Conservation (phyloP, 2,888 invertebrate species). For the Melanotus villosus region DNA sequence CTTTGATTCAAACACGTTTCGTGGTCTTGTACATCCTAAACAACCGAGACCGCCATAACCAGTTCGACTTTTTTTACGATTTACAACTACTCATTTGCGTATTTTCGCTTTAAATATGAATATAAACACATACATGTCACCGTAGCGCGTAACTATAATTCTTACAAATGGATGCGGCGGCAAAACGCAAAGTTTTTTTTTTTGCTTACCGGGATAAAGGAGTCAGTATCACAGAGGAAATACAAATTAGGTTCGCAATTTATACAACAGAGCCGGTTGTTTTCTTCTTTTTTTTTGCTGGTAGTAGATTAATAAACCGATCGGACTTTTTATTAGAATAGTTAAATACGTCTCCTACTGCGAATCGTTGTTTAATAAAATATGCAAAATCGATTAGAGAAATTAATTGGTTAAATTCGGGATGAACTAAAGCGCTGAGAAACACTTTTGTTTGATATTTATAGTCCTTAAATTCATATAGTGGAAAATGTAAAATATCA, state of each 20-base stretch:
- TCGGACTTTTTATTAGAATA: background rate
- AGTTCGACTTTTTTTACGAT: conserved; percentile 23
- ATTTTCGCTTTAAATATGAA: conserved; percentile 30
- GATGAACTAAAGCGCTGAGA: background rate
- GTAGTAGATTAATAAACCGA: background rate
- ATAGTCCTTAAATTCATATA: too few species aligned
- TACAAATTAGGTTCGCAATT: conserved; percentile 23
- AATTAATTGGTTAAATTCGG: background rate
- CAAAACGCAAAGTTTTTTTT: conserved; percentile 17
- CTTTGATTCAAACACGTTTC: conserved; percentile 34
- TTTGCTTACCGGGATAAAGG: too few species aligned
- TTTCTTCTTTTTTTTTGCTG: too few species aligned
- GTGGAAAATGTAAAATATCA: too few species aligned
- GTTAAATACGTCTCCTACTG: background rate
- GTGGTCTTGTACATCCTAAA: conserved; percentile 21
- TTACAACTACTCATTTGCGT: conserved; percentile 29
- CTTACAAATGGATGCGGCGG: conserved; percentile 13
- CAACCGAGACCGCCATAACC: conserved; percentile 26
- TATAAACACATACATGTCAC: conserved; percentile 19
- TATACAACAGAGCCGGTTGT: background rate
- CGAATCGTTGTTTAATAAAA: background rate
- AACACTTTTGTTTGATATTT: too few species aligned
- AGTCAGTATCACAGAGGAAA: background rate
- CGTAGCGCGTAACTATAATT: conserved; percentile 20
- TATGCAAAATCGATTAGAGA: background rate